Evolutionary conservation across 92 coral and sea anemone genomes (phyloP), one percentile per base, ranked within the genome.

Genomic region (Porites divaricata): DNA sequence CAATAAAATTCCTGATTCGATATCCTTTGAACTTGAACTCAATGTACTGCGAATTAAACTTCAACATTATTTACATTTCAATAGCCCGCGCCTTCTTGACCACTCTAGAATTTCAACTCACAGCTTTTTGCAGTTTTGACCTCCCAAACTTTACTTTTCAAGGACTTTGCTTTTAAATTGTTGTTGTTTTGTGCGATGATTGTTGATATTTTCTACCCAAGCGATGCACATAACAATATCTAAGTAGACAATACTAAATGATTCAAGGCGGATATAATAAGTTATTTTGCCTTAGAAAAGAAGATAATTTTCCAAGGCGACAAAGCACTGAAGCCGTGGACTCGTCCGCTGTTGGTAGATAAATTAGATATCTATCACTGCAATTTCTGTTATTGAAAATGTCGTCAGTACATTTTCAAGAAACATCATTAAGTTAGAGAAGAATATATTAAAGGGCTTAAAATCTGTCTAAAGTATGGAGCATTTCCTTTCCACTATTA

Each of bases 21-120:
- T 35, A 57, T 45, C 77, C 70, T 45, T 81, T 48, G 10, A 80
- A 25, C 66, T 6, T 26, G 41, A 22, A 11, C 16, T 68, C 85
- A 82, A 72, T 17, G 28, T 19, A 14, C 63, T 70, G 63, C 1
- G n/a, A 82, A 82, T 72, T 82, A 50, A 71, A 49, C 78, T 72
- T 61, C 64, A 48, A 59, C 59, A 20, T 50, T 23, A 70, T 59
- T 73, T 50, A 41, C 65, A 49, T 59, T 23, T 67, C 22, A 57
- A 80, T 35, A 23, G 13, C n/a, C 61, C 45, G 59, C 35, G 35
- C 21, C 4, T 1, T 45, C 58, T 9, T 45, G 54, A 35, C 16
- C 8, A 16, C 7, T 16, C 6, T 61, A 61, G 15, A 75, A 51
- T 16, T 53, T 24, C 35, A 19, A 19, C 45, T 35, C 45, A 6